These are phyloP conservation scores for Aphis gossypii DNA, from an alignment of 1,140 invertebrate genomes.

Conservation along the genomic window DNA sequence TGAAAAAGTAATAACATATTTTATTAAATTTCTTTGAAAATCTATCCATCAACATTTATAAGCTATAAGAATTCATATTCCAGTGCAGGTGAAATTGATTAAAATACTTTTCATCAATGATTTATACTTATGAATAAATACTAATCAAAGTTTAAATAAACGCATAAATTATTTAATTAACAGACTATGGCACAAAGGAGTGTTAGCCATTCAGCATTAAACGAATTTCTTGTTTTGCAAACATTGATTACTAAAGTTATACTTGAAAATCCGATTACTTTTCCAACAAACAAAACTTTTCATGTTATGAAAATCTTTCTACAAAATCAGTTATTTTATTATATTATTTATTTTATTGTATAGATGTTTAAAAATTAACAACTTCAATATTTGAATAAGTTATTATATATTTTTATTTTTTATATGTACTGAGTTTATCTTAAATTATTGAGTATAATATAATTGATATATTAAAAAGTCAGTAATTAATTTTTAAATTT, in stretches of 20 bases:
- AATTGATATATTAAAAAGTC: not conserved
- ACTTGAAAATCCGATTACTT: conserved; percentile 51
- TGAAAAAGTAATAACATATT: not conserved
- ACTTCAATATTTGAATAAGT: not conserved
- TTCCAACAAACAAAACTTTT: conserved; percentile 34
- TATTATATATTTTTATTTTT: not conserved
- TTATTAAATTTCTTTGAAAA: not conserved
- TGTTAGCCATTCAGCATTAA: conserved; percentile 37
- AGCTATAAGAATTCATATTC: not conserved
- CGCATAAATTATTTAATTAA: conserved; percentile 53
- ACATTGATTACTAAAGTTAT: conserved; percentile 55
- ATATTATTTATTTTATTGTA: not conserved
- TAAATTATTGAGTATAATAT: not conserved
- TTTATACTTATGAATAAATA: conserved; percentile 53
- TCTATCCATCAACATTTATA: not conserved
- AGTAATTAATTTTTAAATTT: not conserved
- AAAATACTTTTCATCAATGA: conserved; percentile 18
- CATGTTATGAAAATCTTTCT: conserved; percentile 34
- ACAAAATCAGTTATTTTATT: conserved; percentile 2
- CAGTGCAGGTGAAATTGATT: not conserved
- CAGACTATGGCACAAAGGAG: conserved; percentile 28
- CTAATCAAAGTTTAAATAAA: conserved; percentile 51
- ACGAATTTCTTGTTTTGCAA: conserved; percentile 50
- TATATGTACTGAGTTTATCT: not conserved
- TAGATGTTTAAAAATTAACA: not conserved